phyloP scores from a whole-genome alignment of 2,797 vertebrate species.

The Gadopsis marmoratus region DNA sequence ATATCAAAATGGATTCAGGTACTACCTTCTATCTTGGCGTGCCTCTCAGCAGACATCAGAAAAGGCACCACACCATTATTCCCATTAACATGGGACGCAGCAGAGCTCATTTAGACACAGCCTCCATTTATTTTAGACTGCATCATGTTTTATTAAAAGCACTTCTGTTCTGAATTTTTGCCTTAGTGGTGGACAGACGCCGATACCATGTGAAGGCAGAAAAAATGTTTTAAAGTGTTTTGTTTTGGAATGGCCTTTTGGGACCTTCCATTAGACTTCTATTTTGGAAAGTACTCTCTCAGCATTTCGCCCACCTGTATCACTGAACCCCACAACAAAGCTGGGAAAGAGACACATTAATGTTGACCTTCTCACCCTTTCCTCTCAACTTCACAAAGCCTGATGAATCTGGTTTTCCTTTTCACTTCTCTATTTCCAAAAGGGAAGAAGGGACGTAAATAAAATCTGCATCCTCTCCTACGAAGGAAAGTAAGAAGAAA shows the following conservation, averaged over 20 bases:
- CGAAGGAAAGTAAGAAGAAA: slow-evolving; percentile 2
- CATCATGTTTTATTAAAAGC: slow-evolving; percentile 24
- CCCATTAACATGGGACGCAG: background rate
- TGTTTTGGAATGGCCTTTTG: slow-evolving; percentile 8
- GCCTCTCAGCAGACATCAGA: background rate
- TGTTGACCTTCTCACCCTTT: slow-evolving; percentile 9
- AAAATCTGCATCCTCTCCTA: slow-evolving; percentile 7
- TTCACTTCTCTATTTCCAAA: slow-evolving; percentile 29
- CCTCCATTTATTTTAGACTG: slow-evolving; percentile 1
- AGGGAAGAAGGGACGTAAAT: slow-evolving; percentile 19
- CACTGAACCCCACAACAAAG: slow-evolving; percentile 14
- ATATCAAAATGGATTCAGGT: background rate
- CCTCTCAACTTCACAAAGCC: slow-evolving; percentile 24
- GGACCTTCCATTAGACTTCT: slow-evolving; percentile 35
- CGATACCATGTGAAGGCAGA: background rate
- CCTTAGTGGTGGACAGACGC: background rate
- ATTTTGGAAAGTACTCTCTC: slow-evolving; percentile 37
- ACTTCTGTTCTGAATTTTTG: background rate
- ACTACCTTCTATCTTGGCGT: background rate
- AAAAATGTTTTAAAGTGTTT: slow-evolving; percentile 24
- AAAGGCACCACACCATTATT: background rate
- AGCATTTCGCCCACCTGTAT: slow-evolving; percentile 4
- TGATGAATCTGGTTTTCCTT: slow-evolving; percentile 26
- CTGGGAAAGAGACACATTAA: slow-evolving; percentile 41
- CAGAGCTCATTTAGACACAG: background rate